Percentiles rank a stretch among this genome's conserved stretches.
phyloP scores from a whole-genome alignment of 2,113 vertebrate genomes.

The Anser cygnoides region DNA sequence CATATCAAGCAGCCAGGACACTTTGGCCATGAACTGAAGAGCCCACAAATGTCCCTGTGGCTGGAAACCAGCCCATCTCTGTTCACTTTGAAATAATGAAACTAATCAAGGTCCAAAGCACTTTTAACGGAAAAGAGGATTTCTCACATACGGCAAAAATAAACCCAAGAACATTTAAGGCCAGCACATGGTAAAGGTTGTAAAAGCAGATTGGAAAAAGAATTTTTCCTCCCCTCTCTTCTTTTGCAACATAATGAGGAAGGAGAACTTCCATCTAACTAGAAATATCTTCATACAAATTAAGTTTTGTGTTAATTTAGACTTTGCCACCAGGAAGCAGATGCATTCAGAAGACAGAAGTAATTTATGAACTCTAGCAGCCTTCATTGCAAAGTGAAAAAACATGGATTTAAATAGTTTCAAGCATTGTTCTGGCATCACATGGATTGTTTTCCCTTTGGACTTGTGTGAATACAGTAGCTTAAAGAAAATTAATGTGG shows the following conservation, averaged over 20 bases:
- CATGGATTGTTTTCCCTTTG: neutral
- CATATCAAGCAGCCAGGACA: neutral
- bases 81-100: neutral
- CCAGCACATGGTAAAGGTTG: neutral
- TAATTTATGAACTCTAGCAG: neutral
- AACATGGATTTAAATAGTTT: neutral
- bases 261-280: neutral
- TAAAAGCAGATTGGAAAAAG: neutral
- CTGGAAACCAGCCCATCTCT: neutral
- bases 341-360: neutral
- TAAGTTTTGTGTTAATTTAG: conserved; percentile 11
- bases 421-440: neutral
- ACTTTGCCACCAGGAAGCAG: conserved; percentile 4
- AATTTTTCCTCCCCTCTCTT: neutral
- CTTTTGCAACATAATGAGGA: neutral
- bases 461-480: neutral
- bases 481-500: neutral
- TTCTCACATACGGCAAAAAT: neutral
- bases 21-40: no score
- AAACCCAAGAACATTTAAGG: neutral
- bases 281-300: neutral
- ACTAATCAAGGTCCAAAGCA: neutral
- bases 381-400: neutral
- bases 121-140: neutral
- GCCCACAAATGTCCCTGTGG: neutral